Evolutionary conservation across 2,888 invertebrate species (phyloP), one percentile per base, ranked within the genome.

Genomic region (Mimachlamys varia): DNA sequence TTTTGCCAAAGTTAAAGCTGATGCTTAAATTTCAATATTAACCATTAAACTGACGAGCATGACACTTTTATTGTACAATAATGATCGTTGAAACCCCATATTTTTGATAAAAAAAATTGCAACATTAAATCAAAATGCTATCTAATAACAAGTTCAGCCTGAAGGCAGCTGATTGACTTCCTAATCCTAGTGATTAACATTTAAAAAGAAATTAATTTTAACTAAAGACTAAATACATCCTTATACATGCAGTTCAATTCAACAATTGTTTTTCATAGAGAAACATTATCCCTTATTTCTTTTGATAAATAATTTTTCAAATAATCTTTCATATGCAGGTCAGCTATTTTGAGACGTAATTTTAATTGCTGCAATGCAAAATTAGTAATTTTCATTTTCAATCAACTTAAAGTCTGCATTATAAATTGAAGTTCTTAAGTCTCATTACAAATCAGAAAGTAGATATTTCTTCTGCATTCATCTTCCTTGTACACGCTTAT

Each of bases 121-220:
- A 15, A 76, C 33, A 76, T 76, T 76, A 76, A 33, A 27, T 76
- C 76, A 76, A 22, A 76, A 76, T 33, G 27, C 27, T 76, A 76
- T 76, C 33, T 27, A 76, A 76, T 76, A 33, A 33, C 76, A 27
- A 33, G 33, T 13, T 76, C 22, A 76, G 76, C 33, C 76, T 33
- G 33, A 76, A 76, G 76, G 33, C 33, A 12, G 33, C 76, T 76
- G 33, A 76, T 76, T 76, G 76, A 76, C 76, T 76, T 76, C 22
- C 19, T 27, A 33, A 76, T 76, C 27, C 76, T 76, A 33, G 12
- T 15, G 33, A 27, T 33, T 33, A 76, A 27, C 76, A 76, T 76
- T 76, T 76, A 33, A 76, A 76, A 76, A 76, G 76, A 76, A 13
- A 76, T 76, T 76, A 76, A 76, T 76, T 33, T 76, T 76, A 76